Base-by-base conservation (phyloP, 1,140 invertebrate species). In the Brachystomella parvula region DNA sequence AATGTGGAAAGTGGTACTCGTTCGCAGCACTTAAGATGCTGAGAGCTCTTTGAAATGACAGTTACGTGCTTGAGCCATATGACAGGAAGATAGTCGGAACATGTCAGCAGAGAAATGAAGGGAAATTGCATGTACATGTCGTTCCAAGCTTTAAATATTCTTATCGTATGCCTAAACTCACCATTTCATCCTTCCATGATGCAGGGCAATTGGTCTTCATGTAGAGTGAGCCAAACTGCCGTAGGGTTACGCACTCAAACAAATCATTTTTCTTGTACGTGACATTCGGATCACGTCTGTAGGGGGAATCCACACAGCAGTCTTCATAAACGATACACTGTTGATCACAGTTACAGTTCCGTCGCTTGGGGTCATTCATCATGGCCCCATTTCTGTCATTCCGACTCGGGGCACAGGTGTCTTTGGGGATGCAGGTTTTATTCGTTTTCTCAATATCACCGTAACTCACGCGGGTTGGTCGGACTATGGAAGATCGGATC, bases 261-360 rank as follows among this genome's bases (percentile, higher is more conserved):
- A 70, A 63, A 28, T 70, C 68, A 53, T 65, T 73, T 53, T 73
- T 70, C 33, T 60, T 68, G 60, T 73, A 73, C 3, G 60, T 70
- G 32, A 72, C 71, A 60, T 72, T 69, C n/a, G 71, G 71, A 64
- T 72, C 71, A 59, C 71, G 53, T 31, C 71, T 63, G 61, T 56
- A 71, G 1, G 71, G 65, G 0, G 81, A 79, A 66, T 83, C 81
- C 0, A 78, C 71, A 66, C 82, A 83, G 68, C 82, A 83, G 72
- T 83, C 82, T 28, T 81, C 81, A 66, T 80, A 82, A 1, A 75
- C 69, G 26, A 71, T 69, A 67, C 82, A 83, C 3, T 74, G 70
- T 30, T 76, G 70, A 69, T 83, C 82, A 68, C 82, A 83, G 32
- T 79, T 75, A 69, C 82, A 83, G 71, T 81, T 81, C n/a, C 79